A percentile compares a stretch with the other conserved stretches of the same genome.
Evolutionary conservation across 2,888 invertebrate genomes (phyloP).

Genomic region (Scaptomyza polygonia): DNA sequence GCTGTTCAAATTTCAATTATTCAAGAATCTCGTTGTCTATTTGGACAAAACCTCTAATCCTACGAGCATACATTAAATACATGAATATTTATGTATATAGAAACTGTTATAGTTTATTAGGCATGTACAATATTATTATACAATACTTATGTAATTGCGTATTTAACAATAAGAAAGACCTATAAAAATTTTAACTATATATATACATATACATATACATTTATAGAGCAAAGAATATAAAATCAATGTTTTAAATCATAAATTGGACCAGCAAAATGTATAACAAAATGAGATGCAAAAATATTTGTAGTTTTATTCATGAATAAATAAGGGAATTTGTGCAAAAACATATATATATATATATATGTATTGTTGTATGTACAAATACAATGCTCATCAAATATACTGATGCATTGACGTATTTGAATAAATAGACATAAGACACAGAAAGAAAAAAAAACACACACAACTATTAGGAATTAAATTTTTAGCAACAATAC

Average conservation of each 20-base stretch:
- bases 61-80: not conserved
- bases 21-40: slow-evolving; percentile 11
- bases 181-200: slow-evolving; percentile 7
- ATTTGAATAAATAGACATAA: slow-evolving; percentile 48
- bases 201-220: not conserved
- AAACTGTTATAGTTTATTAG: slow-evolving; percentile 8
- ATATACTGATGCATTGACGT: slow-evolving; percentile 58
- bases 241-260: slow-evolving; percentile 55
- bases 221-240: slow-evolving; percentile 54
- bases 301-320: slow-evolving; percentile 28
- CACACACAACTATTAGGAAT: slow-evolving; percentile 34
- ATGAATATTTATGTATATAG: slow-evolving; percentile 10
- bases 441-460: too few relatives aligned
- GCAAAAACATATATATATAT: slow-evolving; percentile 5
- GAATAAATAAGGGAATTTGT: slow-evolving; percentile 20
- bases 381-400: slow-evolving; percentile 45
- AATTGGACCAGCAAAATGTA: slow-evolving; percentile 68
- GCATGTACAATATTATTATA: slow-evolving; percentile 25
- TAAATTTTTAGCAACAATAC: slow-evolving; percentile 29
- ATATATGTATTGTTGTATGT: slow-evolving; percentile 1
- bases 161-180: slow-evolving; percentile 29
- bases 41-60: slow-evolving; percentile 5
- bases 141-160: slow-evolving; percentile 26
- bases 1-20: slow-evolving; percentile 34
- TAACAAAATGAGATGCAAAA: slow-evolving; percentile 26